A percentile compares a stretch with the other conserved stretches of the same genome.
phyloP scores from a whole-genome alignment of 2,797 vertebrate genomes.

The Gallinago stenura region DNA sequence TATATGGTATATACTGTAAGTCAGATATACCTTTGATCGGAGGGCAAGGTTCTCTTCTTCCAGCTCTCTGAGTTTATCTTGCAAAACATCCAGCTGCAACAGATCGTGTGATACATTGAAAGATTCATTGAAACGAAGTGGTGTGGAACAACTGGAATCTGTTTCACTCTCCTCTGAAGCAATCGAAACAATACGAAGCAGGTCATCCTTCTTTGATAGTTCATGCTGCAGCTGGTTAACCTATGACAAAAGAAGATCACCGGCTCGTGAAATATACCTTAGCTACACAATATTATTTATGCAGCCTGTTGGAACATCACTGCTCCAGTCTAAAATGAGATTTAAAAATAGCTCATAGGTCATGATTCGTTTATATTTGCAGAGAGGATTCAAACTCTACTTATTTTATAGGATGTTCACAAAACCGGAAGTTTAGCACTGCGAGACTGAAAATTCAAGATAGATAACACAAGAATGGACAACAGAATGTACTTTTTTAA shows the following conservation, averaged over 20 bases:
- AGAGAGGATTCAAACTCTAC: not conserved
- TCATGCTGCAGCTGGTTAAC: conserved; percentile 97
- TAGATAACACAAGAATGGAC: not conserved
- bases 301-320: not conserved
- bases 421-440: not conserved
- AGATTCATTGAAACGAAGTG: conserved; percentile 81
- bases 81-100: conserved; percentile 90
- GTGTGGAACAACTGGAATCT: conserved; percentile 91
- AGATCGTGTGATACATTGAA: conserved; percentile 80
- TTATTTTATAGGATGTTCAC: not conserved
- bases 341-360: not conserved
- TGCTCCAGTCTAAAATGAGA: not conserved
- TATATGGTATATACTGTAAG: accelerated
- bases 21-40: conserved; percentile 84
- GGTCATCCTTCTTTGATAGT: conserved; percentile 93
- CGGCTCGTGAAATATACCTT: not conserved
- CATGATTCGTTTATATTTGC: not conserved
- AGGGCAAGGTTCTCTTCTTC: conserved; percentile 94
- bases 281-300: not conserved
- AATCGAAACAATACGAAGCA: conserved; percentile 92
- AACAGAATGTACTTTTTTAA: not conserved
- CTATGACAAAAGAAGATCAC: conserved; percentile 66
- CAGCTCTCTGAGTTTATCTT: conserved; percentile 91
- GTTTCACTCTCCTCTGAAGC: conserved; percentile 96
- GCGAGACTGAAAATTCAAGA: not conserved